Percentiles rank a stretch among this genome's conserved stretches.
phyloP scores from a whole-genome alignment of 1,140 invertebrate genomes.

The Saccostrea glomerata region DNA sequence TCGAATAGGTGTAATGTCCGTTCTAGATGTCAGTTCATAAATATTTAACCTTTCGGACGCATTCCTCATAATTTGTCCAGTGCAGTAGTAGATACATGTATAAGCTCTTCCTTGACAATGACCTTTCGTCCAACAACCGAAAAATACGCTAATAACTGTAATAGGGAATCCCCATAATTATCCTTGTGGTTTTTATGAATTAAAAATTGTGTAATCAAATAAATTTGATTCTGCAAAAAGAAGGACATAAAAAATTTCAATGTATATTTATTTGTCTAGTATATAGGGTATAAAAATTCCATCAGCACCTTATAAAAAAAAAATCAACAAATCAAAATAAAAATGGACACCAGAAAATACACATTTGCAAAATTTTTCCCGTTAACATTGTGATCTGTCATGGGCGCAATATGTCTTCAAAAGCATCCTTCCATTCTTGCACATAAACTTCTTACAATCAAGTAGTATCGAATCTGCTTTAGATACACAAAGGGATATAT shows the following conservation, averaged over 20 bases:
- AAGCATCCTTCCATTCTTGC: neutral
- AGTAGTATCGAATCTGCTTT: neutral
- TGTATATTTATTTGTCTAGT: conserved; percentile 26
- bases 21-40: neutral
- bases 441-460: neutral
- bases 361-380: neutral
- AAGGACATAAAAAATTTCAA: neutral
- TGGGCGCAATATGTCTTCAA: neutral
- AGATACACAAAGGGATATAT: neutral
- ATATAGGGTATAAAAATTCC: neutral
- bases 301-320: conserved; percentile 17
- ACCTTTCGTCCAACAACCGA: conserved; percentile 9
- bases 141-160: neutral
- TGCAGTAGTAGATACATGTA: neutral
- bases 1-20: neutral
- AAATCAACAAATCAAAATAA: conserved; percentile 10
- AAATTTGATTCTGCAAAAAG: neutral
- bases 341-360: neutral
- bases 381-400: neutral
- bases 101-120: neutral
- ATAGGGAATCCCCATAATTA: neutral
- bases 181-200: neutral
- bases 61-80: neutral
- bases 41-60: neutral
- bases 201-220: too few relatives aligned